These are phyloP conservation scores for Phania funesta DNA, from an alignment of 2,888 invertebrate species.

Conservation along the genomic window DNA sequence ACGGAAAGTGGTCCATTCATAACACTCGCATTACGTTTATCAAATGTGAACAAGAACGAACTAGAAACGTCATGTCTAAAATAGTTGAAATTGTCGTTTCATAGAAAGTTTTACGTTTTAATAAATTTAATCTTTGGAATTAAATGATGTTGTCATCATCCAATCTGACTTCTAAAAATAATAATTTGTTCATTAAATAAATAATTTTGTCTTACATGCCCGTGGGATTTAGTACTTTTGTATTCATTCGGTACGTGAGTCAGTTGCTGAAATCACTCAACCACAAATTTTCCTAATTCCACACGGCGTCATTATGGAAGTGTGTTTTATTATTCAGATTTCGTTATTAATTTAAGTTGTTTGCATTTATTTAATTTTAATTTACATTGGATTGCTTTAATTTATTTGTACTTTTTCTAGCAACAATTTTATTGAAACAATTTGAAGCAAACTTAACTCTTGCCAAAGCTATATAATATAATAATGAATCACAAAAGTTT, in stretches of 20 bases:
- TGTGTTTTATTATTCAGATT: too few species aligned
- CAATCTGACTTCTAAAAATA: background rate
- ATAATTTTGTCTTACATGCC: background rate
- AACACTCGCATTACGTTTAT: too few species aligned
- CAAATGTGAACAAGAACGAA: too few species aligned
- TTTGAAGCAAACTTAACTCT: too few species aligned
- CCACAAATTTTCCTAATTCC: background rate
- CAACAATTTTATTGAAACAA: too few species aligned
- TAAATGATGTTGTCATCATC: conserved; percentile 11
- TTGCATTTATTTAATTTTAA: too few species aligned
- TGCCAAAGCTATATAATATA: too few species aligned
- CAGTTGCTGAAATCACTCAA: conserved; percentile 21
- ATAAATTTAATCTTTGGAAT: conserved; percentile 9
- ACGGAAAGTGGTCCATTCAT: too few species aligned
- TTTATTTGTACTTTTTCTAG: background rate
- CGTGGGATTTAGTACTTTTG: background rate
- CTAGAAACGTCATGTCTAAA: background rate
- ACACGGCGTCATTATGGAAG: too few species aligned
- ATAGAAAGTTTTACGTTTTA: background rate
- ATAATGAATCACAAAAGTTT: too few species aligned
- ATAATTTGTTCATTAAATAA: conserved; percentile 2
- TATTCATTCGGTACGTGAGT: background rate
- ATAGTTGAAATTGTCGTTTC: background rate
- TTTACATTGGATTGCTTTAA: background rate
- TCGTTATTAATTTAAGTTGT: too few species aligned